Conservation (phyloP, 2,113 vertebrate genomes). For the Cyanoliseus patagonus region DNA sequence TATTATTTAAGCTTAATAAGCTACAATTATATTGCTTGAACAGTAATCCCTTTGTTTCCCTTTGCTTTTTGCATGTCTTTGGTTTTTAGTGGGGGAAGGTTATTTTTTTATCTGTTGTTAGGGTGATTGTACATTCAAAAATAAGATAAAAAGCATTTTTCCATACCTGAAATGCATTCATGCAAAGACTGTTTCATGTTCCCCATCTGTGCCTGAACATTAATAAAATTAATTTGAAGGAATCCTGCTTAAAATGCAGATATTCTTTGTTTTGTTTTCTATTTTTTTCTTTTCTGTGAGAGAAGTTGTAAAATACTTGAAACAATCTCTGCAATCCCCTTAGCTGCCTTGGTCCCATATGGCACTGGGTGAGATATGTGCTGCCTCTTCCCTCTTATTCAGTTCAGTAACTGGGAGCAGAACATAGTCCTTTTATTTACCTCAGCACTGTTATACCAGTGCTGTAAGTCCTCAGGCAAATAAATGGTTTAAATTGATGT, state of each 20-base stretch:
- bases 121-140: neutral
- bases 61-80: slow-evolving; percentile 20
- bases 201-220: slow-evolving; percentile 17
- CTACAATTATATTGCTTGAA: slow-evolving; percentile 71
- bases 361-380: neutral
- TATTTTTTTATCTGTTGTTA: neutral
- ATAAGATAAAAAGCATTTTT: slow-evolving; percentile 28
- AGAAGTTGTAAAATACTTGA: neutral
- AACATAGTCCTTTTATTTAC: neutral
- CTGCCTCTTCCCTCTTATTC: neutral
- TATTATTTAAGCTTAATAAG: slow-evolving; percentile 73
- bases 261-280: neutral
- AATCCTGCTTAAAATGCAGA: neutral
- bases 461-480: neutral
- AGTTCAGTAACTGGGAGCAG: neutral
- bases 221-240: slow-evolving; percentile 8
- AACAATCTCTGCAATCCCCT: neutral
- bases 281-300: neutral
- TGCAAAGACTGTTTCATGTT: neutral
- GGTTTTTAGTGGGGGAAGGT: neutral
- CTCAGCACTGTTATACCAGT: neutral
- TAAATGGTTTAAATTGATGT: neutral
- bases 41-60: slow-evolving; percentile 71
- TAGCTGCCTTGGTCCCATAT: neutral
- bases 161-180: neutral